These are phyloP conservation scores for Callospermophilus lateralis DNA, from an alignment of 2,113 vertebrate genomes.

Conservation along the genomic window DNA sequence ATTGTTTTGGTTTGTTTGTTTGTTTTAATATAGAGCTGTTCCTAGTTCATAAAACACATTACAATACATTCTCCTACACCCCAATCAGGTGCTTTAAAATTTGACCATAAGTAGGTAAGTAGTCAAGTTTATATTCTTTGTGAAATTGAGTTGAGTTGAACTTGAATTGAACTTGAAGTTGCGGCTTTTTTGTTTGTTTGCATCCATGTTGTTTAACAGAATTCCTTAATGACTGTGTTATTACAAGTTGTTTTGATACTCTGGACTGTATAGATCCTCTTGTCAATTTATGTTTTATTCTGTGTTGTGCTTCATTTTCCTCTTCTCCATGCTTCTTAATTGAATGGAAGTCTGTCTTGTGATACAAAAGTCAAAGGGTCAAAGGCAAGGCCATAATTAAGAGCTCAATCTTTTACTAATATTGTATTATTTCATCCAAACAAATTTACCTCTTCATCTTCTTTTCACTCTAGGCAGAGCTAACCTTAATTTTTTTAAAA, in stretches of 20 bases:
- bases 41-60: neutral
- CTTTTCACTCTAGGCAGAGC: neutral
- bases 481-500: slow-evolving; percentile 31
- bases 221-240: neutral
- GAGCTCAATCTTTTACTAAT: slow-evolving; percentile 8
- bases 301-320: neutral
- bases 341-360: slow-evolving; percentile 21
- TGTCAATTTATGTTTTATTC: neutral
- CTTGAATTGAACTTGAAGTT: neutral
- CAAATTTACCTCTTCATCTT: neutral
- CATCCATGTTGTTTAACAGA: neutral
- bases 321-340: neutral
- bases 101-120: neutral
- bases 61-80: neutral
- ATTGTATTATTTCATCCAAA: neutral
- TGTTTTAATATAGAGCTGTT: neutral
- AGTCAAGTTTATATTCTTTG: neutral
- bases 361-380: neutral
- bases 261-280: neutral
- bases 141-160: neutral
- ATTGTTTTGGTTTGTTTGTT: neutral
- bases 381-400: neutral
- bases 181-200: neutral
- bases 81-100: neutral
- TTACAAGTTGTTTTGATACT: neutral